These are phyloP conservation scores for Ips nitidus DNA, from an alignment of 1,140 invertebrate genomes.

Conservation along the genomic window DNA sequence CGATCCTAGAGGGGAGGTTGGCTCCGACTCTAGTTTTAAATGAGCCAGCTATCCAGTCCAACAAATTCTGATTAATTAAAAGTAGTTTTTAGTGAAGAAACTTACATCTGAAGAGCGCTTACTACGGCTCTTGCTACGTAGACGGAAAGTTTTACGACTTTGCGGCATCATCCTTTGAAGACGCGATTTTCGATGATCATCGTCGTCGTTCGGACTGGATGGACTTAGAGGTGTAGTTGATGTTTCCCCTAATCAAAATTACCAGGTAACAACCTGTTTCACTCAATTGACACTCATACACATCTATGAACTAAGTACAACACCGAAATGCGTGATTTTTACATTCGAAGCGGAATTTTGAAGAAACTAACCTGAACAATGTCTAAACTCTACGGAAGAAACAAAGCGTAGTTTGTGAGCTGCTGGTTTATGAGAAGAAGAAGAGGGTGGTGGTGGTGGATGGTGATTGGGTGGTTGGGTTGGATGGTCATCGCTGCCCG, in stretches of 20 bases:
- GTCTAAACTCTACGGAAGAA: conserved; percentile 71
- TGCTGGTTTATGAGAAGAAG: conserved; percentile 56
- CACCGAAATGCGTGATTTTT: neutral
- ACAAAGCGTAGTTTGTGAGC: conserved; percentile 76
- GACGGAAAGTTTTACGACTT: conserved; percentile 90
- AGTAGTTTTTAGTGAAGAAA: too few relatives aligned
- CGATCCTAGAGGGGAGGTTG: conserved; percentile 14
- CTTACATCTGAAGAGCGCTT: conserved; percentile 32
- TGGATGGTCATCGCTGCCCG: conserved; percentile 57
- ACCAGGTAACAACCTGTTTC: neutral
- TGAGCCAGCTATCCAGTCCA: conserved; percentile 30
- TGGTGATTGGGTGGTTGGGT: conserved; percentile 53
- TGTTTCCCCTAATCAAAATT: conserved; percentile 61
- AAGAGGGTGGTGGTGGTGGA: conserved; percentile 56
- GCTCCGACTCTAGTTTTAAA: conserved; percentile 36
- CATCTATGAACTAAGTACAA: neutral
- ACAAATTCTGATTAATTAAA: neutral
- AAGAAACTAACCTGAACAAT: conserved; percentile 64
- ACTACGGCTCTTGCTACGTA: conserved; percentile 67
- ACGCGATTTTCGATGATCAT: conserved; percentile 68
- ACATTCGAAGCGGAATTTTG: neutral
- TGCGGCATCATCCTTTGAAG: conserved; percentile 91
- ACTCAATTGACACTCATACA: too few relatives aligned
- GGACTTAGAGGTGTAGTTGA: conserved; percentile 73
- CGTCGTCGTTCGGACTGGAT: conserved; percentile 68